Evolutionary conservation across 2,888 invertebrate species (phyloP).

Genomic region (Aphodius granarius): DNA sequence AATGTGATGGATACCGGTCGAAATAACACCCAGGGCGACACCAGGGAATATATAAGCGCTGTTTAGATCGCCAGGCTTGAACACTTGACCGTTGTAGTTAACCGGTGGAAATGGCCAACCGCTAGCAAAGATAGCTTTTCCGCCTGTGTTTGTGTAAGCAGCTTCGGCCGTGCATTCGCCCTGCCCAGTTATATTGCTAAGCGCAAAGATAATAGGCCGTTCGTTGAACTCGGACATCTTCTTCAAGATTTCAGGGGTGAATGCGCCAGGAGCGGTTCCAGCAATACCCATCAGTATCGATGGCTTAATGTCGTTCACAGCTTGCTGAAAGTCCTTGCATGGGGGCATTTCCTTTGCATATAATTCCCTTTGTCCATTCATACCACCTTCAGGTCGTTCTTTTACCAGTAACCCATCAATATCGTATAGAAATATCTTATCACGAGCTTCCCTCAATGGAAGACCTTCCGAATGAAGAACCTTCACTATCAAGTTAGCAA

Average conservation of each 20-base stretch:
- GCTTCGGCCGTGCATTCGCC: constrained; percentile 98
- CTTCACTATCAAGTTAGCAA: constrained; percentile 81
- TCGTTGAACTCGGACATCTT: constrained; percentile 87
- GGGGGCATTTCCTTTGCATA: constrained; percentile 80
- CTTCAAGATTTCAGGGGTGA: constrained; percentile 82
- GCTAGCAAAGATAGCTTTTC: constrained; percentile 90
- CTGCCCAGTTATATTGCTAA: constrained; percentile 97
- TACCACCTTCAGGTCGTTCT: constrained; percentile 63
- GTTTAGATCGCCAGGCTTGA: constrained; percentile 87
- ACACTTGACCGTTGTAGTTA: constrained; percentile 75
- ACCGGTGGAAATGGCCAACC: constrained; percentile 96
- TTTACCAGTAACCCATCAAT: constrained; percentile 86
- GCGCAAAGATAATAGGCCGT: constrained; percentile 91
- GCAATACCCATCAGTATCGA: constrained; percentile 92
- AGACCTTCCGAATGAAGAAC: constrained; percentile 80
- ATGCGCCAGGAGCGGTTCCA: constrained; percentile 88
- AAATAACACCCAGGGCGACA: constrained; percentile 89
- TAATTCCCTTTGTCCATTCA: constrained; percentile 69
- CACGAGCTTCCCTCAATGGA: constrained; percentile 70
- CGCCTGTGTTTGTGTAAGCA: constrained; percentile 87
- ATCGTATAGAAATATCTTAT: constrained; percentile 95
- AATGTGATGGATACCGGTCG: constrained; percentile 90
- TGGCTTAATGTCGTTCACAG: constrained; percentile 84
- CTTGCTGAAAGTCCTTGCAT: constrained; percentile 75
- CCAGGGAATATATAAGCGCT: constrained; percentile 98